Conservation (phyloP, 2,888 invertebrate species). For the Orthosia cruda region DNA sequence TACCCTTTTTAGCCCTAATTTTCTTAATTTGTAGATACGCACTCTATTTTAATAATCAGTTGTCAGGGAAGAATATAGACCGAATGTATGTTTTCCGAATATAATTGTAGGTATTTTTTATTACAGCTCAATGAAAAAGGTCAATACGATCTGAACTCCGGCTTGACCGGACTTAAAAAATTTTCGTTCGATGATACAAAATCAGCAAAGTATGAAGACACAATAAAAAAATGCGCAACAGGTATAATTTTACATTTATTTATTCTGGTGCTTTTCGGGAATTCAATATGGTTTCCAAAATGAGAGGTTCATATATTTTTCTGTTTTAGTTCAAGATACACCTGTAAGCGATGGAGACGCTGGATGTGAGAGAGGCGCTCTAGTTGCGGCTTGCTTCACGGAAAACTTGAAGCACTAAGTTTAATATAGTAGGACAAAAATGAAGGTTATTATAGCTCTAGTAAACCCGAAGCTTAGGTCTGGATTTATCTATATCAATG, state of each 20-base stretch:
- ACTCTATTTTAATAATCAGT: too few relatives aligned
- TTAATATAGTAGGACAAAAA: neutral
- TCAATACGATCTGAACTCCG: constrained; percentile 23
- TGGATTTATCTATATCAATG: too few relatives aligned
- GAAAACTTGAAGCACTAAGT: too few relatives aligned
- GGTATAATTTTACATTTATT: constrained; percentile 11
- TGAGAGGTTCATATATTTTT: neutral
- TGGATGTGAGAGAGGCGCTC: constrained; percentile 36
- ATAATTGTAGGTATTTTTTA: neutral
- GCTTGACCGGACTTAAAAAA: constrained; percentile 15
- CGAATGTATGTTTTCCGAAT: neutral
- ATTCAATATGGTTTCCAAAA: neutral
- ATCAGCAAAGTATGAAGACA: constrained; percentile 1
- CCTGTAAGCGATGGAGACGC: constrained; percentile 29
- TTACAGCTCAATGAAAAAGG: constrained; percentile 41
- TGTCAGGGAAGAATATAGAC: neutral
- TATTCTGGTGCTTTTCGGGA: too few relatives aligned
- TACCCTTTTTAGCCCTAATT: too few relatives aligned
- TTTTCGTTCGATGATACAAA: neutral
- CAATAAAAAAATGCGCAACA: constrained; percentile 18
- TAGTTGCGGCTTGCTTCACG: constrained; percentile 26
- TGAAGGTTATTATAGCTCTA: neutral
- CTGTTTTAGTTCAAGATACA: constrained; percentile 29
- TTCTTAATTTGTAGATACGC: too few relatives aligned
- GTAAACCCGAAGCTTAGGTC: too few relatives aligned